Evolutionary conservation across 92 coral and sea anemone species (phyloP), one percentile per base, ranked within the genome.

Genomic region (Palythoa grandis): DNA sequence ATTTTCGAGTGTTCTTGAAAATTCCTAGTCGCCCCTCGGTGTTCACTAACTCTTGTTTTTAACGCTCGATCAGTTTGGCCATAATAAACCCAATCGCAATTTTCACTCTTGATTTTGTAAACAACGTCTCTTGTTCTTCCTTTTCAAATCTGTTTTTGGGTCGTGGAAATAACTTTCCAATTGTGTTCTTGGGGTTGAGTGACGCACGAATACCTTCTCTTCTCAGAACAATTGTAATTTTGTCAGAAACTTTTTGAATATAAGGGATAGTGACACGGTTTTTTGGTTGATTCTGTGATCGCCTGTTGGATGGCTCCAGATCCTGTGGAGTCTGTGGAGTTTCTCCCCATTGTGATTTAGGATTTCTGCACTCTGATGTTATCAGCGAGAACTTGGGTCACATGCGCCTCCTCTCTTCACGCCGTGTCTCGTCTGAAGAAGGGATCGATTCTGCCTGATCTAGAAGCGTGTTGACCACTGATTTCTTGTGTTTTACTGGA

Each of bases 231-330:
- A 3, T 78, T 48, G 83, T 3, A 48, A 52, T n/a, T 54, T 78
- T 78, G 70, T 78, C 83, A 16, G 83, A 52, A 11, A 78, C 83
- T 3, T 70, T 70, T 52, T 48, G 52, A 40, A 78, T 78, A 35
- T 78, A 78, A 11, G 70, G 70, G 12, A 78, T 39, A 48, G 83
- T 78, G 22, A 52, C 24, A 78, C 53, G 60, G 69, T 57, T 57
- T 12, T 57, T 57, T 57, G 63, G 63, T 17, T 57, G 15, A 17
- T 17, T 57, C 63, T 17, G 63, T 12, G 63, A 11, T 17, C n/a
- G 63, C 1, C 11, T 57, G 63, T 12, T 65, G 70, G 10, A 19
- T 24, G n/a, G 29, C 23, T 16, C 70, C 70, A 7, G 29, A 7
- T 65, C 35, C 17, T 65, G 70, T 65, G 70, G 35, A 19, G 25